Evolutionary conservation across 1,140 invertebrate species (phyloP), one percentile per base, ranked within the genome.

Genomic region (Sesamia nonagrioides): DNA sequence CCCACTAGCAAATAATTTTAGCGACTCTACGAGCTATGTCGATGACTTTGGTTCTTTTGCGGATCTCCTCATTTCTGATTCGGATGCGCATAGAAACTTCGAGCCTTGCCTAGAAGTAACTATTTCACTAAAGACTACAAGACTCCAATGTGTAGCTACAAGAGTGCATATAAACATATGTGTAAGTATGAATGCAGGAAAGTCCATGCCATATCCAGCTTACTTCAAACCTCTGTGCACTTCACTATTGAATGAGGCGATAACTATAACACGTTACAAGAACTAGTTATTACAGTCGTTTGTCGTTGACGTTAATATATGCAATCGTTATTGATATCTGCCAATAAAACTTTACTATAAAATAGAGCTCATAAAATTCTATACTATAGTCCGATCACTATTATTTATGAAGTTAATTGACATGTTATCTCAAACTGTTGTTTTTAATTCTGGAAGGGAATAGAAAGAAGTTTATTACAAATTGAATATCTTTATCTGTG

Each of bases 251-350:
- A 71, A 37, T 54, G 50, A 18, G 48, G 68, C 17, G 68, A 52
- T 71, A 71, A 71, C 27, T 54, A 54, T 9, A 71, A 52, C 48
- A 37, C 48, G 45, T 71, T 71, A 71, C 18, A 71, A 52, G 15
- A 69, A 69, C 68, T 35, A 71, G 48, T 54, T 71, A 52, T n/a
- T 18, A 50, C 45, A 37, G 15, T 35, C 48, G 0, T 37, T 54
- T 45, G 15, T 45, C 37, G 27, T 35, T 45, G 33, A 54, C 42
- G 21, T 54, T 68, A 77, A 77, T 77, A 15, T 77, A 77, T 68
- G 35, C 60, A 63, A 60, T 54, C 37, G 17, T 15, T 68, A 77
- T 68, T 77, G 75, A 77, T 75, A 61, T 75, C 72, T 61, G 42
- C 42, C 52, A 61, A 58, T 75, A 60, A 61, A 61, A 61, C 6